Evolutionary conservation across 2,113 vertebrate genomes (phyloP), one percentile per base, ranked within the genome.

Genomic region (Dromas ardeola): DNA sequence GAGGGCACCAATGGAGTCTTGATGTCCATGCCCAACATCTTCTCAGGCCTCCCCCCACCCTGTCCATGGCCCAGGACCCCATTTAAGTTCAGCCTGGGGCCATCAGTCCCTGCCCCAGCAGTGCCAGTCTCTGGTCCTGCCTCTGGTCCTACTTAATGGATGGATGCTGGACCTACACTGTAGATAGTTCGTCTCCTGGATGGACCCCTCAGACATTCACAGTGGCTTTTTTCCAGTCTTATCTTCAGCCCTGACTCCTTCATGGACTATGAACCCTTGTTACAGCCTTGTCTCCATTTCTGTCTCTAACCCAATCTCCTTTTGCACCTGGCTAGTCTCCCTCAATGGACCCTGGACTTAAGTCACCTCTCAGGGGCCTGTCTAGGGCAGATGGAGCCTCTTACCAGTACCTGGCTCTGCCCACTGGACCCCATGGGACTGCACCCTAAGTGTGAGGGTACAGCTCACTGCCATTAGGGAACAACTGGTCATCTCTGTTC

Each of bases 381-480:
- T 20, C 43, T 63, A 15, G 36, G 11, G 26, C 45, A 19, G 23
- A 9, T 32, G 43, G 26, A 72, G 17, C 1, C 1, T 77, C 15
- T 34, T 76, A 61, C 43, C 52, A 76, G 23, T 14, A 42, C 5
- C 34, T 36, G 13, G 15, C 23, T 85, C 65, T 83, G 71, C 5
- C 36, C 38, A 58, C 34, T 18, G 21, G 6, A 61, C 32, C 38
- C n/a, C 45, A 15, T 32, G 53, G 72, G 38, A 76, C 50, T 47
- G 27, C 1, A 6, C 18, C 15, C 13, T 1, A 0, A 18, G 14
- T 5, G 3, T 58, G 23, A 82, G 15, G 27, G 43, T n/a, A 74
- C 10, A 85, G 45, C 21, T 85, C 22, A 25, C 43, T 36, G 47
- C 20, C 20, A 38, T 42, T 59, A 59, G 32, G 38, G 36, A 81